A percentile compares a stretch with the other conserved stretches of the same genome.
Evolutionary conservation across 92 coral and sea anemone genomes (phyloP).

Genomic region (Paramuricea clavata): DNA sequence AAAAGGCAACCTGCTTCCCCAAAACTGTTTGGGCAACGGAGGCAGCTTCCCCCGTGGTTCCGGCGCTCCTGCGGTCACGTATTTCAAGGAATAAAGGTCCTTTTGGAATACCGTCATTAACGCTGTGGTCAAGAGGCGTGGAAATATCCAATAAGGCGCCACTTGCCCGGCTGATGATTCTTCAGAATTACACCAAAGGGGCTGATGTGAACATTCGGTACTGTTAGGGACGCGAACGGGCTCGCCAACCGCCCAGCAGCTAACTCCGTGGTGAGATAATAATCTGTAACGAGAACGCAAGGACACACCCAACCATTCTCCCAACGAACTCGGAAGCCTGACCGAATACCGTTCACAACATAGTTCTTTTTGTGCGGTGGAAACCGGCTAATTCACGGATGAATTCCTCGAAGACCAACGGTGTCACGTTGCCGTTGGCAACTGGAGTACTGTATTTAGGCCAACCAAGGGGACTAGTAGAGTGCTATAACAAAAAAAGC

Average conservation of each 20-base stretch:
- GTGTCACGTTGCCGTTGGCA: too few relatives aligned
- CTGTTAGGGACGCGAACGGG: conserved; percentile 28
- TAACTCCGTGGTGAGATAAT: background rate
- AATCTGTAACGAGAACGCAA: background rate
- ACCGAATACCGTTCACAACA: background rate
- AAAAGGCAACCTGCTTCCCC: too few relatives aligned
- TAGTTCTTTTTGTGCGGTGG: background rate
- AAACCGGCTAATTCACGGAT: background rate
- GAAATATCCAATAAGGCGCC: conserved; percentile 55
- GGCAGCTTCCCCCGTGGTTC: too few relatives aligned
- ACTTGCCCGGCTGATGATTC: conserved; percentile 60
- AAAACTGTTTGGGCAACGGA: too few relatives aligned
- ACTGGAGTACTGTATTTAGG: too few relatives aligned
- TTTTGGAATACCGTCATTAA: conserved; percentile 43
- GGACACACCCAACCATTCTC: background rate
- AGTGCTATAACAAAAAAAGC: too few relatives aligned
- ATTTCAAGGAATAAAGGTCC: background rate
- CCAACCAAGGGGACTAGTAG: too few relatives aligned
- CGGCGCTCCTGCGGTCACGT: too few relatives aligned
- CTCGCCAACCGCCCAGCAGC: background rate
- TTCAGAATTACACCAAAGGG: conserved; percentile 56
- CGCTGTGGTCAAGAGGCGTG: conserved; percentile 23
- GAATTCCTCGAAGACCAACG: background rate
- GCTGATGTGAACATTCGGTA: conserved; percentile 37
- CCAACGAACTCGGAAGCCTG: background rate